These are phyloP conservation scores for Polypedilum pembai DNA, from an alignment of 1,140 invertebrate genomes.

Conservation along the genomic window DNA sequence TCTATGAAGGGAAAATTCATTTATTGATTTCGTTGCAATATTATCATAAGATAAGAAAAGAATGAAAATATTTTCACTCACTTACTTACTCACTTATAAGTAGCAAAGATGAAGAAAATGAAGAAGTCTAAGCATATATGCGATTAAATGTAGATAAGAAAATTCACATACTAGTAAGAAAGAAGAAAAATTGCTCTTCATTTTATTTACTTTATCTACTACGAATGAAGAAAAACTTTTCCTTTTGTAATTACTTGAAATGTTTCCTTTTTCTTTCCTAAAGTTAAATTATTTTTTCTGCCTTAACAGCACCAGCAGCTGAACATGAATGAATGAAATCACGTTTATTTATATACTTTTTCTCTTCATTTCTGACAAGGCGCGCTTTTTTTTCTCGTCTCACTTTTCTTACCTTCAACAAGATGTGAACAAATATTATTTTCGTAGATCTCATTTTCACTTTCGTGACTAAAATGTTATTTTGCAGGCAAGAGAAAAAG, in stretches of 20 bases:
- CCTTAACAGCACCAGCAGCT: too few species aligned
- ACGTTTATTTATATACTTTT: conserved; percentile 3
- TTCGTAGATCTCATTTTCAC: not conserved
- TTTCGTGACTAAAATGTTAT: conserved; percentile 12
- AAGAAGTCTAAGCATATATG: too few species aligned
- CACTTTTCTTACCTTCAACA: not conserved
- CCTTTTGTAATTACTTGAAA: conserved; percentile 6
- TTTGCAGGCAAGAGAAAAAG: not conserved
- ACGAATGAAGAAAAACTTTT: not conserved
- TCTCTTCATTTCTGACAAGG: not conserved
- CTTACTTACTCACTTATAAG: too few species aligned
- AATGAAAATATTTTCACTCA: too few species aligned
- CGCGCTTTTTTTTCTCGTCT: too few species aligned
- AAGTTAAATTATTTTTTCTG: not conserved
- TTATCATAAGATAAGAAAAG: too few species aligned
- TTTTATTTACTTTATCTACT: too few species aligned
- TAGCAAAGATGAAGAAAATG: too few species aligned
- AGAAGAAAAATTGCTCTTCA: too few species aligned
- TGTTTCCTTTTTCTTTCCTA: not conserved
- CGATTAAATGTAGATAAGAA: too few species aligned
- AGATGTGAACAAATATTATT: conserved; percentile 7
- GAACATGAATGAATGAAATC: not conserved
- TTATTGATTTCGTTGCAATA: too few species aligned
- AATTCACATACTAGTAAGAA: too few species aligned
- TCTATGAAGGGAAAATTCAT: not conserved